Evolutionary conservation across 1,140 invertebrate species (phyloP).

Genomic region (Brachionus manjavacas): DNA sequence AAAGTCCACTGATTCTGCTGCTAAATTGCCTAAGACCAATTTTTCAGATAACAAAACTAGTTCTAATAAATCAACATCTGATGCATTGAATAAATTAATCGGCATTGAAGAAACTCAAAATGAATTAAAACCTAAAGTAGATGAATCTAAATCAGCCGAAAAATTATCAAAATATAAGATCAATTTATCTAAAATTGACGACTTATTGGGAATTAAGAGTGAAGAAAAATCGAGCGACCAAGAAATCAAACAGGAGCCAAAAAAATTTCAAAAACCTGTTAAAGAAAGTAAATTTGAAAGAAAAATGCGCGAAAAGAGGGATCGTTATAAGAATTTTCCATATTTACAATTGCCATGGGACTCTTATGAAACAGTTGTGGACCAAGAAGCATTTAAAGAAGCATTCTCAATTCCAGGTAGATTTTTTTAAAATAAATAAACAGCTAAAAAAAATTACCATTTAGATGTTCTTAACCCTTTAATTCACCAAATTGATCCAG

Average conservation of each 20-base stretch:
- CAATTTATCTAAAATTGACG: background rate
- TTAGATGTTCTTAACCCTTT: background rate
- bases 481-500: background rate
- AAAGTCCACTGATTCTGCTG: background rate
- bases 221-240: background rate
- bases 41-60: background rate
- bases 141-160: background rate
- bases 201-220: background rate
- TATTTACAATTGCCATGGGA: conserved; percentile 23
- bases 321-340: conserved; percentile 8
- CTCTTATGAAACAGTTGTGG: background rate
- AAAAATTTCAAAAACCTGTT: background rate
- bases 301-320: conserved; percentile 28
- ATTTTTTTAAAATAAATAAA: background rate
- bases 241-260: background rate
- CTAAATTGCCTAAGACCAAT: background rate
- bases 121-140: background rate
- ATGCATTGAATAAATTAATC: background rate
- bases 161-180: background rate
- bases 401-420: conserved; percentile 17
- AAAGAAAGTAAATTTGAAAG: conserved; percentile 12
- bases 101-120: background rate
- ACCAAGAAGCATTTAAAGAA: background rate
- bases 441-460: background rate
- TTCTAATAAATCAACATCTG: background rate